Percentiles rank a stretch among this genome's conserved stretches.
These are phyloP conservation scores for Coecobrya sp. DNA, from an alignment of 2,888 invertebrate genomes.

Conservation along the genomic window DNA sequence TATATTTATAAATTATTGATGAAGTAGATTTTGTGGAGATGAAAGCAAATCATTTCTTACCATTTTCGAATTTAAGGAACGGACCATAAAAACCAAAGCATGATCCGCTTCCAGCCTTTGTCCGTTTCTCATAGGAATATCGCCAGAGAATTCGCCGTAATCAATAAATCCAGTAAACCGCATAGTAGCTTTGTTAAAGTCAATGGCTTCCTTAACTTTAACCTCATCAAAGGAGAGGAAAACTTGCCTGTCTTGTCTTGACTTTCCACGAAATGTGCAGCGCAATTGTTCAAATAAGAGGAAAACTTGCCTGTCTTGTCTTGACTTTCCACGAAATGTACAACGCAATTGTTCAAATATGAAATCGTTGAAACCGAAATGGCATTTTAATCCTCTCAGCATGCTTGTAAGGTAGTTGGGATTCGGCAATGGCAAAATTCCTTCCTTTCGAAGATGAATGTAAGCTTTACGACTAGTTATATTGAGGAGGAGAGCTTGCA, in stretches of 20 bases:
- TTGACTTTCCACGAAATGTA: background rate
- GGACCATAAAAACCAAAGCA: too few species aligned
- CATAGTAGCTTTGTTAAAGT: background rate
- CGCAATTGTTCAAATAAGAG: slow-evolving; percentile 37
- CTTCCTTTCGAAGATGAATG: background rate
- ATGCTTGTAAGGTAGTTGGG: background rate
- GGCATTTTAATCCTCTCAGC: slow-evolving; percentile 12
- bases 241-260: slow-evolving; percentile 26
- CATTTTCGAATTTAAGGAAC: too few species aligned
- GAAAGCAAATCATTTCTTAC: too few species aligned
- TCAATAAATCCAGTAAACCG: slow-evolving; percentile 44
- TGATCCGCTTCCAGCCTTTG: too few species aligned
- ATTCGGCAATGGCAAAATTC: background rate
- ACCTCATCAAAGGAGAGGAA: slow-evolving; percentile 53
- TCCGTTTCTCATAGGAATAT: too few species aligned
- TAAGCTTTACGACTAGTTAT: slow-evolving; percentile 48
- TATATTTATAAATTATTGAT: too few species aligned
- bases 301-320: slow-evolving; percentile 30
- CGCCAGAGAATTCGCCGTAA: too few species aligned
- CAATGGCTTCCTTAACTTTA: slow-evolving; percentile 33
- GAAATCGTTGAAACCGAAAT: slow-evolving; percentile 30
- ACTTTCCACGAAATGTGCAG: background rate
- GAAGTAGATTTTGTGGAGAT: too few species aligned
- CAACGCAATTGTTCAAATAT: slow-evolving; percentile 26
- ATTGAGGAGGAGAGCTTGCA: slow-evolving; percentile 41